A percentile compares a stretch with the other conserved stretches of the same genome.
Evolutionary conservation across 2,797 vertebrate genomes (phyloP).

Genomic region (Rhinella marina): DNA sequence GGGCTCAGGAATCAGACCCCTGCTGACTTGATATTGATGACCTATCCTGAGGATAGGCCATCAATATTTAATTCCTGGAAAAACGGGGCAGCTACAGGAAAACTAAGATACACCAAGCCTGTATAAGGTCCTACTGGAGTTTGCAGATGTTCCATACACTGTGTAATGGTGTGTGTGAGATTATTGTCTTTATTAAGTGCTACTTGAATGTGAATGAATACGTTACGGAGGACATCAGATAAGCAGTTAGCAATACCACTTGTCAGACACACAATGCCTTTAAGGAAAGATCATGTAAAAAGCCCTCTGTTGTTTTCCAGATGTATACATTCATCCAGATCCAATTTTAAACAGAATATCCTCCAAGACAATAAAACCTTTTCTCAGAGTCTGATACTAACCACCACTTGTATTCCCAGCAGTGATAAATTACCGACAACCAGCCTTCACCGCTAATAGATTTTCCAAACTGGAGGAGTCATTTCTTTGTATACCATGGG

Average conservation of each 20-base stretch:
- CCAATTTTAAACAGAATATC: conserved; percentile 30
- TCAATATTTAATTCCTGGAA: no score
- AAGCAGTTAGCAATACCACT: conserved; percentile 23
- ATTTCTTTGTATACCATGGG: conserved; percentile 33
- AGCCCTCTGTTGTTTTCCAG: conserved; percentile 33
- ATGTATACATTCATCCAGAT: conserved; percentile 45
- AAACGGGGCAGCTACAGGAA: neutral
- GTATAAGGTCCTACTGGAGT: neutral
- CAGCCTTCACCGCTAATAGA: conserved; percentile 39
- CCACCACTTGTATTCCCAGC: conserved; percentile 31
- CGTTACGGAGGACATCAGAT: neutral
- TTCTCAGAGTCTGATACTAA: conserved; percentile 38
- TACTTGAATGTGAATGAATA: conserved; percentile 25
- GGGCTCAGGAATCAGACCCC: no score
- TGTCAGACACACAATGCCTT: conserved; percentile 34
- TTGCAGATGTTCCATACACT: neutral
- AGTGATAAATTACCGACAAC: conserved; percentile 43
- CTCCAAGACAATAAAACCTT: conserved; percentile 41
- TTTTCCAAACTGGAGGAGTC: conserved; percentile 45
- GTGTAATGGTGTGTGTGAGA: neutral
- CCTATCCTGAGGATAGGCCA: no score
- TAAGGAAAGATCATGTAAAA: conserved; percentile 4
- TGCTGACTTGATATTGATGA: no score
- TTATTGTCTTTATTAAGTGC: neutral
- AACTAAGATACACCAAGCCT: no score